Evolutionary conservation across 2,113 vertebrate species (phyloP).

Genomic region (Choloepus hoffmanni): DNA sequence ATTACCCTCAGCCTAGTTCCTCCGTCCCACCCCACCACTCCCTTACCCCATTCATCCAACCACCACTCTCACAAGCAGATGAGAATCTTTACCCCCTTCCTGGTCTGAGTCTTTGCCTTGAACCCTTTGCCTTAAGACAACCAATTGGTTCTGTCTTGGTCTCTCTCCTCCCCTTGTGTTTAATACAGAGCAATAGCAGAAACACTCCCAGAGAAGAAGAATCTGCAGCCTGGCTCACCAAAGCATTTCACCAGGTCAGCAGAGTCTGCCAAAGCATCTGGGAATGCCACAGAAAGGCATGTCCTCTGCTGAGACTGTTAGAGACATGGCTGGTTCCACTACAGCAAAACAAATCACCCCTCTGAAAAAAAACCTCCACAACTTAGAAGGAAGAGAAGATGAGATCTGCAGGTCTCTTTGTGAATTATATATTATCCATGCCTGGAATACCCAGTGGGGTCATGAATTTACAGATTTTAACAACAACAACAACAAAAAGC

Average conservation of each 20-base stretch:
- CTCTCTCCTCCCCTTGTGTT: background rate
- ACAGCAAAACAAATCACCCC: slow-evolving; percentile 84
- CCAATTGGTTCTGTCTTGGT: background rate
- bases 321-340: slow-evolving; percentile 78
- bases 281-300: slow-evolving; percentile 20
- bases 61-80: background rate
- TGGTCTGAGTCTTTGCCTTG: background rate
- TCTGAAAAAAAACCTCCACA: slow-evolving; percentile 81
- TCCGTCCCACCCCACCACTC: background rate
- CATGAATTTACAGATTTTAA: slow-evolving; percentile 86
- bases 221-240: background rate
- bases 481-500: slow-evolving; percentile 76
- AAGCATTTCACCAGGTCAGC: background rate
- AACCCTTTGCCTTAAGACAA: background rate
- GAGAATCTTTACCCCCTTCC: background rate
- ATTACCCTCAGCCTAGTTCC: background rate
- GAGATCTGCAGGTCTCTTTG: slow-evolving; percentile 84
- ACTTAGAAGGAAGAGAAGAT: slow-evolving; percentile 83
- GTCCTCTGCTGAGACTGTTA: slow-evolving; percentile 71
- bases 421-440: slow-evolving; percentile 84
- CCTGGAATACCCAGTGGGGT: slow-evolving; percentile 81
- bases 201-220: background rate
- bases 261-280: slow-evolving; percentile 61
- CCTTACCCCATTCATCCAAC: background rate
- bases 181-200: background rate